Base-by-base conservation (phyloP, 1,140 invertebrate genomes). In the Pseudomyrmex dendroicus region DNA sequence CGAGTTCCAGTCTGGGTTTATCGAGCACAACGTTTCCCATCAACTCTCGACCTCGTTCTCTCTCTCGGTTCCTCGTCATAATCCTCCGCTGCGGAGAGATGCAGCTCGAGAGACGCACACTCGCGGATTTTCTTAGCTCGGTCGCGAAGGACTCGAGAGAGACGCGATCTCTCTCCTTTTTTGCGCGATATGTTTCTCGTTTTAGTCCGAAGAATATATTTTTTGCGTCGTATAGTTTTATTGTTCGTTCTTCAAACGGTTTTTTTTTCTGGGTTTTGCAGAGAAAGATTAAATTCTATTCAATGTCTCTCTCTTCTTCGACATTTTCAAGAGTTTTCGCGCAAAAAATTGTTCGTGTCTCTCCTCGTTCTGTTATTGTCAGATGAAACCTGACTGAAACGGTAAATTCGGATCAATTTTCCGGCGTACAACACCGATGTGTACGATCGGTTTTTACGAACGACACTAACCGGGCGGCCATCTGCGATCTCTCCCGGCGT, bases 1-100 rank as follows among this genome's bases (percentile, higher is more conserved):
- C 84, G 78, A 73, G 50, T 72, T 50, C 46, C 67, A 54, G 9
- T 74, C 50, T 72, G 64, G 84, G 80, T 85, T 70, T 85, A 67
- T 83, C 80, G 56, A 68, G 35, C 35, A 35, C 80, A 68, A 61
- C 63, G 50, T 76, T 74, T 84, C 54, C 61, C 54, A 78, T 84
- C 73, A 52, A 67, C 20, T 46, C 63, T 80, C 67, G 57, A 35
- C 56, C 35, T 17, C 15, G 44, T 22, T 78, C 64, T 35, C 35
- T 35, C 35, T 22, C 22, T 35, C 35, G 35, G 35, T 35, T 35
- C 7, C 5, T 78, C 15, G 44, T 62, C 35, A 54, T 48, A 59
- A 70, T 78, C 35, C 35, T 35, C 13, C 44, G 10, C 15, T 22
- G 10, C 66, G 50, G 35, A 35, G 5, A 35, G 35, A 68, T 48